Percentiles rank a stretch among this genome's conserved stretches.
These are phyloP conservation scores for Melipona quadrifasciata DNA, from an alignment of 1,140 invertebrate species.

Conservation along the genomic window DNA sequence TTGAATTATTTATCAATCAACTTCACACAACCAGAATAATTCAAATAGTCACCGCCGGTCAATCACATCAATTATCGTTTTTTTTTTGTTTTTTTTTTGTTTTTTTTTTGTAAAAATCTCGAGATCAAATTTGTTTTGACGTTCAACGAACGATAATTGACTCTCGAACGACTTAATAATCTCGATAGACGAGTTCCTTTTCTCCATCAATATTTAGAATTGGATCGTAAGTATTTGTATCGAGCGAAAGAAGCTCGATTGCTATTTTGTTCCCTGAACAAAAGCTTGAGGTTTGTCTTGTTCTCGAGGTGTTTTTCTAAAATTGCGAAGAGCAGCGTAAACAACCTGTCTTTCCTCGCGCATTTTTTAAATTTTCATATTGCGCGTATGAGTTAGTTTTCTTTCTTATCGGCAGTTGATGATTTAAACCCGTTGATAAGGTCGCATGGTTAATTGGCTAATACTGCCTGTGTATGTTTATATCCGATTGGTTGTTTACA, in stretches of 20 bases:
- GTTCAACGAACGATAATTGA: no score
- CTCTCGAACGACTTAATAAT: no score
- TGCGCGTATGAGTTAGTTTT: neutral
- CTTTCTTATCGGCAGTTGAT: neutral
- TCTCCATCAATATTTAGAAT: neutral
- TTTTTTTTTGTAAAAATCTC: no score
- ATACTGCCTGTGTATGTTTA: neutral
- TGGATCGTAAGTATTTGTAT: neutral
- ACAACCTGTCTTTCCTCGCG: neutral
- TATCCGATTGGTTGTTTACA: conserved; percentile 8
- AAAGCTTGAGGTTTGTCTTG: no score
- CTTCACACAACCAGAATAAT: no score
- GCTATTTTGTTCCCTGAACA: no score
- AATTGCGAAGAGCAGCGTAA: neutral
- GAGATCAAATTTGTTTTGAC: no score
- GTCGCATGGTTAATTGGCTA: no score
- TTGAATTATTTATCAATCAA: neutral
- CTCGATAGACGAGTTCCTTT: no score
- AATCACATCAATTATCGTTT: no score
- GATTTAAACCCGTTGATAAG: neutral
- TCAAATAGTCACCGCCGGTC: no score
- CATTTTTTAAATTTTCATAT: neutral
- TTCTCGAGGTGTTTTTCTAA: neutral
- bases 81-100: no score
- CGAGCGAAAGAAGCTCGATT: neutral